These are phyloP conservation scores for Drosophila nigromelanica DNA, from an alignment of 1,140 invertebrate genomes.

Conservation along the genomic window DNA sequence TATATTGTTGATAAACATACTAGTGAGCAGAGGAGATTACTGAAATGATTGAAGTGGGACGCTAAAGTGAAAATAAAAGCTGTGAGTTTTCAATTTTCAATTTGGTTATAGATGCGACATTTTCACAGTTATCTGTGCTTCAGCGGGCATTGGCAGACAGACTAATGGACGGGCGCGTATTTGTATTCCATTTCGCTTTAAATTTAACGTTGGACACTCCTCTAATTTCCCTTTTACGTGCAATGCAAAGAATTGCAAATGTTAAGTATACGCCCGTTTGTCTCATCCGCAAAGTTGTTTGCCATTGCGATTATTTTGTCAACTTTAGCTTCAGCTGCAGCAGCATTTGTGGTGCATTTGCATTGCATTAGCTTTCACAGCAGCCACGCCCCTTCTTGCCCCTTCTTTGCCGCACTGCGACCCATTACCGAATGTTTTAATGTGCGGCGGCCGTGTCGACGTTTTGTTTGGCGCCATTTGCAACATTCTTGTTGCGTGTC, in stretches of 20 bases:
- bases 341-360: conserved; percentile 51
- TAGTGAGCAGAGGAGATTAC: conserved; percentile 4
- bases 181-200: conserved; percentile 73
- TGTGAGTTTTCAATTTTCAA: conserved; percentile 7
- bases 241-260: conserved; percentile 74
- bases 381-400: background rate
- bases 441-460: conserved; percentile 47
- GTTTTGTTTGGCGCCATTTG: conserved; percentile 52
- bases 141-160: background rate
- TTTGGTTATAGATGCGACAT: background rate
- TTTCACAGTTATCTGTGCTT: background rate
- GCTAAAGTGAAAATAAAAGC: conserved; percentile 8
- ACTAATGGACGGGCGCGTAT: conserved; percentile 16
- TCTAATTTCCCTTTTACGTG: conserved; percentile 60
- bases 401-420: background rate
- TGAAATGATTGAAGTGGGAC: conserved; percentile 20
- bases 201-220: conserved; percentile 62
- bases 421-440: conserved; percentile 67
- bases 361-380: conserved; percentile 42
- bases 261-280: conserved; percentile 67
- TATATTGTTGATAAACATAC: conserved; percentile 34
- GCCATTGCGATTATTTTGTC: conserved; percentile 44
- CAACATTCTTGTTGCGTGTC: conserved; percentile 67
- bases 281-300: conserved; percentile 23
- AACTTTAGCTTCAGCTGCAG: conserved; percentile 33